Evolutionary conservation across 37 sponge, comb jelly and placozoan species (phyloP).

Genomic region (Geodia barretti): DNA sequence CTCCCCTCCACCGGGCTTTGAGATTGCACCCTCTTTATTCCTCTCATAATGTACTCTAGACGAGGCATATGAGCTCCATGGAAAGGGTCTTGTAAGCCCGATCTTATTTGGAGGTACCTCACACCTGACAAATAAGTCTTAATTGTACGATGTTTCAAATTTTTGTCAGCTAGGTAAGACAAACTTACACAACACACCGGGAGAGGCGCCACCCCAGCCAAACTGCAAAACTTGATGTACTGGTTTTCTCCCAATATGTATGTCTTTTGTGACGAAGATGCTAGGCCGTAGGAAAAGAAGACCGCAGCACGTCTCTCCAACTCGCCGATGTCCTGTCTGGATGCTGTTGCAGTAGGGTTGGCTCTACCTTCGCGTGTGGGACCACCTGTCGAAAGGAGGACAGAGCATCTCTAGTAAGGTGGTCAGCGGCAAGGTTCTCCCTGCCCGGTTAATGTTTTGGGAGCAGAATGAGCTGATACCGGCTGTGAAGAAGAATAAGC

Average conservation of each 20-base stretch:
- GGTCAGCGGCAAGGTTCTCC: slow-evolving; percentile 34
- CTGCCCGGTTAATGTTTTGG: slow-evolving; percentile 47
- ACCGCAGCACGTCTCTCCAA: slow-evolving; percentile 10
- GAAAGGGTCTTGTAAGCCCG: slow-evolving; percentile 12
- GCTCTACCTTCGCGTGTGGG: neutral
- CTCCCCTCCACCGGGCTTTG: neutral
- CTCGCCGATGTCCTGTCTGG: slow-evolving; percentile 41
- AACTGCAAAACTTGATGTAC: no score
- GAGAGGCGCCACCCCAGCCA: no score
- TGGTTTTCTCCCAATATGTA: no score
- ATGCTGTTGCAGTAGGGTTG: neutral
- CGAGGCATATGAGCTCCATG: slow-evolving; percentile 16
- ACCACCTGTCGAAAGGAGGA: slow-evolving; percentile 17
- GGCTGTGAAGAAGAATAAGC: slow-evolving; percentile 36
- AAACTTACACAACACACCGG: slow-evolving; percentile 4
- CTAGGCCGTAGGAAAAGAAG: slow-evolving; percentile 29
- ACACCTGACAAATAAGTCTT: slow-evolving; percentile 57
- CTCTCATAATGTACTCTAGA: slow-evolving; percentile 34
- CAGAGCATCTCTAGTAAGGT: slow-evolving; percentile 34
- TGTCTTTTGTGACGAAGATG: slow-evolving; percentile 6
- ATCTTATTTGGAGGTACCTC: slow-evolving; percentile 19
- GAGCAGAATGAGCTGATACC: neutral
- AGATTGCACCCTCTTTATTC: slow-evolving; percentile 30
- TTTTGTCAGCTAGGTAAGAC: slow-evolving; percentile 22
- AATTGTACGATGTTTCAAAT: slow-evolving; percentile 24